These are phyloP conservation scores for Xiphophorus couchianus DNA, from an alignment of 2,113 vertebrate genomes.

Conservation along the genomic window DNA sequence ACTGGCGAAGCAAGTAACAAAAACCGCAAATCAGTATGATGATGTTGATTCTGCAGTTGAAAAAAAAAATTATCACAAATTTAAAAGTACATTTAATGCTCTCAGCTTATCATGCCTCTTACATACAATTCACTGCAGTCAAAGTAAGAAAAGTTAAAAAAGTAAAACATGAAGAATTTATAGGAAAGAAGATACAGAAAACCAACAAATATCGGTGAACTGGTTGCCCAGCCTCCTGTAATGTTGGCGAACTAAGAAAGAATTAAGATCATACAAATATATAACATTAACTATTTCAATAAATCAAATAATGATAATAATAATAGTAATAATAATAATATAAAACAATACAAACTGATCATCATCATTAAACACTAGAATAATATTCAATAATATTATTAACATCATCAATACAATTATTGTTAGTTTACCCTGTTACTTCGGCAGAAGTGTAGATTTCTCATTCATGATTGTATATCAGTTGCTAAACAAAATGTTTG, in stretches of 20 bases:
- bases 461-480: conserved; percentile 80
- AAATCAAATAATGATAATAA: conserved; percentile 45
- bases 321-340: background rate
- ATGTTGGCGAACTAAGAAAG: conserved; percentile 77
- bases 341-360: conserved; percentile 79
- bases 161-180: conserved; percentile 75
- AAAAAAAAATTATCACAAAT: conserved; percentile 59
- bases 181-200: conserved; percentile 77
- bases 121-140: conserved; percentile 78
- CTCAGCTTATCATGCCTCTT: conserved; percentile 81
- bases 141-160: conserved; percentile 67
- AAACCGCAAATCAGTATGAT: conserved; percentile 74
- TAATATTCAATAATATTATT: conserved; percentile 81
- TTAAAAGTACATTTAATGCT: conserved; percentile 73
- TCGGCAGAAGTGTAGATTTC: conserved; percentile 78
- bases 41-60: conserved; percentile 56
- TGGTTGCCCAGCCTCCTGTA: conserved; percentile 67
- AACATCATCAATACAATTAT: conserved; percentile 83
- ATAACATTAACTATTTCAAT: conserved; percentile 78
- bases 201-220: conserved; percentile 40
- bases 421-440: conserved; percentile 85
- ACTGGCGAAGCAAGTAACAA: conserved; percentile 57
- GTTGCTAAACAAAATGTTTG: conserved; percentile 68
- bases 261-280: conserved; percentile 82
- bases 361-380: conserved; percentile 80